Evolutionary conservation across 2,888 invertebrate genomes (phyloP).

Genomic region (Dryococelus australis): DNA sequence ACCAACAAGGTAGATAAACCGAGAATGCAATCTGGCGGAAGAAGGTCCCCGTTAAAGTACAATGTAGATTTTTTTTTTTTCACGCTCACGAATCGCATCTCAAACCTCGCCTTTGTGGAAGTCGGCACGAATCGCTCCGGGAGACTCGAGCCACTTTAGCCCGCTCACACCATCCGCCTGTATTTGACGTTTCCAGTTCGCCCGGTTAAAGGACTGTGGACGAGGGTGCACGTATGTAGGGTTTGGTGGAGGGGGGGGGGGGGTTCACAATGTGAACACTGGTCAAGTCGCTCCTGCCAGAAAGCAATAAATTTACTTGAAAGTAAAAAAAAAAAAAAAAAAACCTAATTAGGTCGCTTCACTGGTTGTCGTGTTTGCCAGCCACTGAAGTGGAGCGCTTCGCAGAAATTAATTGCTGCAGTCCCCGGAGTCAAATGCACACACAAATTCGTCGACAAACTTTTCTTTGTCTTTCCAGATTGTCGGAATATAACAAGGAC

Average conservation of each 20-base stretch:
- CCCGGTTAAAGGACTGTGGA: slow-evolving; percentile 37
- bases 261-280: not conserved
- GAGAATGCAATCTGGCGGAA: too few relatives aligned
- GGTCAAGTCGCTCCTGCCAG: not conserved
- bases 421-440: too few relatives aligned
- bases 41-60: not conserved
- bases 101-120: not conserved
- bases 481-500: too few relatives aligned
- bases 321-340: not conserved
- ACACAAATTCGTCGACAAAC: too few relatives aligned
- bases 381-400: not conserved
- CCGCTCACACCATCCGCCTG: slow-evolving; percentile 29
- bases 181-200: slow-evolving; percentile 43
- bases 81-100: too few relatives aligned
- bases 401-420: not conserved
- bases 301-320: not conserved
- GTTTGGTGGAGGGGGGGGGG: slow-evolving; percentile 17
- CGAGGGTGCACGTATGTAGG: slow-evolving; percentile 27
- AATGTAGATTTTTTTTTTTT: not conserved
- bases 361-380: not conserved
- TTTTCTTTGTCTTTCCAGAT: too few relatives aligned
- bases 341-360: not conserved
- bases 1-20: too few relatives aligned
- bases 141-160: not conserved
- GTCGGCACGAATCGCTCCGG: too few relatives aligned